Base-by-base conservation (phyloP, 2,888 invertebrate species). In the Nymphalis polychloros region DNA sequence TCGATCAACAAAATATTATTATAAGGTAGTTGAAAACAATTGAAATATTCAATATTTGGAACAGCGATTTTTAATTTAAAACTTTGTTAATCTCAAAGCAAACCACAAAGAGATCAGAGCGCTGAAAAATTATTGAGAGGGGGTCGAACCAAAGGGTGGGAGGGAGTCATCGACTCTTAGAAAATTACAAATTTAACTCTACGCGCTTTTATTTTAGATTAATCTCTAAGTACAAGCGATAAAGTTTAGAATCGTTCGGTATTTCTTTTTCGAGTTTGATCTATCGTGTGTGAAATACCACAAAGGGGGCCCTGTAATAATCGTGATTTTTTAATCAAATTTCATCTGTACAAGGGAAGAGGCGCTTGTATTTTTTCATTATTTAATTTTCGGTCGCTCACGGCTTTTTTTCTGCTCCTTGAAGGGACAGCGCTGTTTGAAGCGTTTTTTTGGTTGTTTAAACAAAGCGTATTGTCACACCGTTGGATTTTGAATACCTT, bases 241-340 rank as follows among this genome's bases (percentile, higher is more conserved):
- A 86, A 65, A 71, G 79, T 67, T 62, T 13, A 73, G 19, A 72
- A 55, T 84, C 5, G 70, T 27, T 31, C 72, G 73, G 0, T 48
- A 19, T 2, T 23, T 8, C 46, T 72, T 76, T 64, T 59, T 62
- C 35, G 53, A n/a, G 53, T 75, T 65, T 70, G 60, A 74, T 71
- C 70, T 74, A 82, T 74, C 76, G 73, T 76, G 78, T 81, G 84
- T 81, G 80, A 82, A 83, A 84, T 84, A 83, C 79, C 84, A 76
- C 79, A 82, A 83, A 85, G 89, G 90, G 87, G 86, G 87, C 77
- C 79, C 80, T 84, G 91, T 90, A 93, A 92, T 93, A 92, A 93
- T 93, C 93, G 93, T 93, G 93, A 93, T 93, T 93, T 93, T 93
- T 93, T 93, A 93, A 93, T 93, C 93, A 93, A 93, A 93, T 93